A percentile compares a stretch with the other conserved stretches of the same genome.
Evolutionary conservation across 2,888 invertebrate species (phyloP).

Genomic region (Mesoligia furuncula): DNA sequence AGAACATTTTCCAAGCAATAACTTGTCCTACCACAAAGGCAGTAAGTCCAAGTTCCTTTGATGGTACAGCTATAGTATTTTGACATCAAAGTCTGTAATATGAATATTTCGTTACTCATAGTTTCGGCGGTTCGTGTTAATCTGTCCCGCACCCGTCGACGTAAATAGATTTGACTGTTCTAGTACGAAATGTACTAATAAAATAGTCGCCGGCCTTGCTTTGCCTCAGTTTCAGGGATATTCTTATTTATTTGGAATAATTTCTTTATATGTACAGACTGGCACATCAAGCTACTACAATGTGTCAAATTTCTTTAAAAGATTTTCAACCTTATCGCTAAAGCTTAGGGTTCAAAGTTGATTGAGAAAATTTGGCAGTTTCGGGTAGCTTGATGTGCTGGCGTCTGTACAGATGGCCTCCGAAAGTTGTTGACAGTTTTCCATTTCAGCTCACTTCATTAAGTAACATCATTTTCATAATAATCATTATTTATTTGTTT

Average conservation of each 20-base stretch:
- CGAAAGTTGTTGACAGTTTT: too few species aligned
- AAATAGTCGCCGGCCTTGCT: slow-evolving; percentile 35
- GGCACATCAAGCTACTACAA: too few species aligned
- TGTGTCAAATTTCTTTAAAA: too few species aligned
- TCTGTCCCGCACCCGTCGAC: slow-evolving; percentile 57
- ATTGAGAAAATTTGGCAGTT: too few species aligned
- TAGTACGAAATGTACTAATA: slow-evolving; percentile 33
- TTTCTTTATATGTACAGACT: too few species aligned
- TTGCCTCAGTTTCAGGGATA: slow-evolving; percentile 18
- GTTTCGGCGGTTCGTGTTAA: slow-evolving; percentile 60
- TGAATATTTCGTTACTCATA: slow-evolving; percentile 66
- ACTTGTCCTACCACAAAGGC: neutral
- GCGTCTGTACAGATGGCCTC: too few species aligned
- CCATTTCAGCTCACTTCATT: too few species aligned
- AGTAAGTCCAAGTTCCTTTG: slow-evolving; percentile 23
- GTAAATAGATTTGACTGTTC: slow-evolving; percentile 60
- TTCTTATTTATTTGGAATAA: neutral
- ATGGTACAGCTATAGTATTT: slow-evolving; percentile 36
- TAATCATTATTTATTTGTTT: too few species aligned
- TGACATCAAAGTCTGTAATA: slow-evolving; percentile 62
- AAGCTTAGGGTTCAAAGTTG: too few species aligned
- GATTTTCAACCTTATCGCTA: too few species aligned
- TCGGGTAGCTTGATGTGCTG: too few species aligned
- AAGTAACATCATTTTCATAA: too few species aligned
- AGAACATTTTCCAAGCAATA: slow-evolving; percentile 10